Base-by-base conservation (phyloP, 2,113 vertebrate genomes). In the Seriola rivoliana region DNA sequence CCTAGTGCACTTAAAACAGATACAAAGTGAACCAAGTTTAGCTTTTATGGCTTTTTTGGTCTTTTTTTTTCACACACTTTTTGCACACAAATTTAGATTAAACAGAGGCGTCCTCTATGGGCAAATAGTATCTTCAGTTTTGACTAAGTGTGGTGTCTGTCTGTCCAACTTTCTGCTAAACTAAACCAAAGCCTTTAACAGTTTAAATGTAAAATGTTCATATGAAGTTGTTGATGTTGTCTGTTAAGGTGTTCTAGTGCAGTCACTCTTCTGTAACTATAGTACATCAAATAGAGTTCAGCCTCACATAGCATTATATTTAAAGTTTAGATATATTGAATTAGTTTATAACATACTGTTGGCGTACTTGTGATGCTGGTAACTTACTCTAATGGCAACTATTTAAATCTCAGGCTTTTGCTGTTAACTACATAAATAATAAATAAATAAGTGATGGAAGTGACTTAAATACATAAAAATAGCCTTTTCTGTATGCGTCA, bases 1-100 rank as follows among this genome's bases (percentile, higher is more conserved):
- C 68, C 42, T 19, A 3, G 75, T 87, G 82, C 87, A 81, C 83
- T 87, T 87, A 63, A 78, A 85, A 52, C 75, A 64, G 71, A 80
- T 81, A 68, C 63, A 80, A 71, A 75, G 68, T 85, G 65, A 75
- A 40, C 23, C 59, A 80, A 34, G 13, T 88, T 82, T 46, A 65
- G 50, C 21, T 74, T 74, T 62, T 62, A 66, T 10, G 40, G 29
- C 58, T 29, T 71, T 86, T 75, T 74, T 17, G 34, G 2, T 50
- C 50, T 40, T 5, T 8, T 23, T 58, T 46, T 19, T 9, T 63
- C 6, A 4, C 58, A 63, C 58, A 63, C 72, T 58, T 75, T 76
- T 62, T 71, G 54, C 46, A 44, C 5, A 65, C 9, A 71, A 16
- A 50, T 32, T 48, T 48, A 38, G 50, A 72, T 59, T 21, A 48